These are phyloP conservation scores for Endomychus coccineus DNA, from an alignment of 2,888 invertebrate species.

Conservation along the genomic window DNA sequence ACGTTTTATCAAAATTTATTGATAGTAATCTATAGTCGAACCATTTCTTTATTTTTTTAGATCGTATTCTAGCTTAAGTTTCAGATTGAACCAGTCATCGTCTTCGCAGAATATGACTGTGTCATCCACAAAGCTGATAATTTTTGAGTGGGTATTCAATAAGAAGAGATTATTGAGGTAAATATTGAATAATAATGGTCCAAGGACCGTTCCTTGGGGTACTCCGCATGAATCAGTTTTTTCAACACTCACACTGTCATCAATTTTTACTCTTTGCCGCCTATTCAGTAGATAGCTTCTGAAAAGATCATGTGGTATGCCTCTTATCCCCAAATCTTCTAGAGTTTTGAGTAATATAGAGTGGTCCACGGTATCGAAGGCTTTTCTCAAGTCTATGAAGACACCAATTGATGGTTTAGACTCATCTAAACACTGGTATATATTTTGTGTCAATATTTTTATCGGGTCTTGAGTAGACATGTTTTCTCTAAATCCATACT, in stretches of 20 bases:
- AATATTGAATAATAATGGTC: no score
- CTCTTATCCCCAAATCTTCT: conserved; percentile 5
- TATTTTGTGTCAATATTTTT: conserved; percentile 8
- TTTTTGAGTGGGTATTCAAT: no score
- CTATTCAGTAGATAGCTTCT: conserved; percentile 12
- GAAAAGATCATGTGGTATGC: conserved; percentile 7
- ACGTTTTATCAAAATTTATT: no score
- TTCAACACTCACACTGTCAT: conserved; percentile 8
- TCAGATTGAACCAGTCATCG: no score
- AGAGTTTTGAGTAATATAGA: conserved; percentile 7
- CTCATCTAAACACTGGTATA: conserved; percentile 8
- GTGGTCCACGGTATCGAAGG: conserved; percentile 15
- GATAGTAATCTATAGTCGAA: no score
- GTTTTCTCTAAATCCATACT: conserved; percentile 11
- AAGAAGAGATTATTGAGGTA: no score
- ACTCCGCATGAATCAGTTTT: conserved; percentile 10
- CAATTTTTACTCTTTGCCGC: conserved; percentile 11
- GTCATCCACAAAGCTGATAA: no score
- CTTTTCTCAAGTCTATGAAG: conserved; percentile 14
- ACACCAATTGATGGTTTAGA: conserved; percentile 6
- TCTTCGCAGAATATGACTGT: no score
- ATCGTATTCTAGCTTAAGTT: no score
- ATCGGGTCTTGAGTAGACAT: conserved; percentile 12
- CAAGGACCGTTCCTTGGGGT: conserved; percentile 14
- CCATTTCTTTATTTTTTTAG: no score